These are phyloP conservation scores for Phalacrocorax carbo DNA, from an alignment of 2,113 vertebrate species.

Conservation along the genomic window DNA sequence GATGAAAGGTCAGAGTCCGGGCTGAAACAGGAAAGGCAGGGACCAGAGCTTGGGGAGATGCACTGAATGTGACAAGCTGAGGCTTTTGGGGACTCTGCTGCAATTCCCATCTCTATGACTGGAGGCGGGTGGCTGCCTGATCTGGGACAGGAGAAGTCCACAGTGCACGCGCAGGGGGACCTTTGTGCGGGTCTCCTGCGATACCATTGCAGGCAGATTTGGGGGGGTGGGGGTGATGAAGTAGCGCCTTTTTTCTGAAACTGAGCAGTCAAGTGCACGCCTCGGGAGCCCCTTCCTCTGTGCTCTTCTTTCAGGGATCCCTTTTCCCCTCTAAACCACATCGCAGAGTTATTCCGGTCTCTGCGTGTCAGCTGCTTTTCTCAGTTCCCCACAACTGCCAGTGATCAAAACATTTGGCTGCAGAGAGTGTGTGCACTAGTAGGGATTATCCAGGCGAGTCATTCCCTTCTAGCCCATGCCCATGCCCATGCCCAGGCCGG, in stretches of 20 bases:
- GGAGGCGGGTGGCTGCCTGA: neutral
- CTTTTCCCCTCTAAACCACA: neutral
- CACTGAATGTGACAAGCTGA: neutral
- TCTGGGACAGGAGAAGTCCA: neutral
- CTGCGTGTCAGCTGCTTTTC: neutral
- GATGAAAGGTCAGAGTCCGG: neutral
- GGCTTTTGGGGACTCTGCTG: neutral
- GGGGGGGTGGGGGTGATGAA: neutral
- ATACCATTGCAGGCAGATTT: neutral
- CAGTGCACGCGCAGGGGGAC: neutral
- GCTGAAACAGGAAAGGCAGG: neutral
- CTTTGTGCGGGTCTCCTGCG: neutral
- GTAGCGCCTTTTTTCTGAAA: neutral
- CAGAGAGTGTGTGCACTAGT: neutral
- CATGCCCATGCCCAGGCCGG: neutral
- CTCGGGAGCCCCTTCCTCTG: accelerated
- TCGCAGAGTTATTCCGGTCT: neutral
- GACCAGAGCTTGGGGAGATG: neutral
- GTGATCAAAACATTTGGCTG: neutral
- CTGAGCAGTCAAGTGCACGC: neutral
- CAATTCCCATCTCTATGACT: neutral
- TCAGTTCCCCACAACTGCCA: conserved; percentile 4
- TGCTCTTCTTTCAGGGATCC: neutral
- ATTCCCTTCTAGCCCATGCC: neutral
- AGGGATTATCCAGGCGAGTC: neutral